These are phyloP conservation scores for Pandemis heparana DNA, from an alignment of 2,888 invertebrate genomes.

Conservation along the genomic window DNA sequence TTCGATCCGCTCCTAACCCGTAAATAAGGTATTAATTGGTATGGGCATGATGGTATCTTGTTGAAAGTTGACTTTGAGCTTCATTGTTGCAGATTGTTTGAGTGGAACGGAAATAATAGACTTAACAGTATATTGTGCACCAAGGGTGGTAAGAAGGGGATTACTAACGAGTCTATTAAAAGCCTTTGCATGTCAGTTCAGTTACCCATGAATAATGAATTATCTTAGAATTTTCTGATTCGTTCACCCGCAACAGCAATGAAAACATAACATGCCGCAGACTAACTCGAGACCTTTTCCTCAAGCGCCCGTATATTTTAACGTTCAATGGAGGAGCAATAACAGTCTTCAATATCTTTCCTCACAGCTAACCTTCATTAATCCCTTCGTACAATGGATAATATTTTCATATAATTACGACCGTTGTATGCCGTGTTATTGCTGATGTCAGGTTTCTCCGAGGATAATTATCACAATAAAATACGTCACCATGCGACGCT, in stretches of 20 bases:
- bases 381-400: not conserved
- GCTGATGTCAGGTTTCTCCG: not conserved
- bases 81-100: not conserved
- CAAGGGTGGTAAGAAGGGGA: too few species aligned
- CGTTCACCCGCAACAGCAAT: not conserved
- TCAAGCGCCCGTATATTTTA: not conserved
- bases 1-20: slow-evolving; percentile 50
- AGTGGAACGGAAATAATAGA: not conserved
- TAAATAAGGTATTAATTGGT: slow-evolving; percentile 48
- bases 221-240: not conserved
- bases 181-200: too few species aligned
- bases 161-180: too few species aligned
- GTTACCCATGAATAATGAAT: not conserved
- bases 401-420: not conserved
- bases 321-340: not conserved
- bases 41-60: slow-evolving; percentile 39
- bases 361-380: not conserved
- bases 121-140: not conserved
- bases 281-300: slow-evolving; percentile 13
- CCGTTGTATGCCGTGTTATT: not conserved
- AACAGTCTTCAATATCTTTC: slow-evolving; percentile 4
- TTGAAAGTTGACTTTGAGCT: not conserved
- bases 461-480: not conserved
- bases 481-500: not conserved
- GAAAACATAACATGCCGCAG: not conserved